These are phyloP conservation scores for Sarcophaga caerulescens DNA, from an alignment of 2,888 invertebrate species.

Conservation along the genomic window DNA sequence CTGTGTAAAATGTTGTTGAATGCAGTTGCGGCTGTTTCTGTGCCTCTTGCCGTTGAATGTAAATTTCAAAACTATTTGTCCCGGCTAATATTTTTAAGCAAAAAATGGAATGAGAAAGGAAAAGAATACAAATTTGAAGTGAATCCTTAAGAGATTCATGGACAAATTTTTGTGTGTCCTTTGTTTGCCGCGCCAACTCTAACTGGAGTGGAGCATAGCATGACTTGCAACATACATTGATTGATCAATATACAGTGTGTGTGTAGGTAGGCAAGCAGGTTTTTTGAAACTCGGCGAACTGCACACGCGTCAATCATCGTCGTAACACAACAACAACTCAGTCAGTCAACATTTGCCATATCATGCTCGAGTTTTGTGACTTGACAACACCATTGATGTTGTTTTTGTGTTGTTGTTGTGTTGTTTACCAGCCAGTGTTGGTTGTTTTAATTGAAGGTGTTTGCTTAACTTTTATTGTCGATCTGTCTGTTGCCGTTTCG, in stretches of 20 bases:
- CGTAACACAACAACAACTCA: slow-evolving; percentile 27
- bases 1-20: slow-evolving; percentile 51
- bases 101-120: too few species aligned
- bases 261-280: slow-evolving; percentile 25
- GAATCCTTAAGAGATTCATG: slow-evolving; percentile 49
- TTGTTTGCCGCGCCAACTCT: slow-evolving; percentile 7
- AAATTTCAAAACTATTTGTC: slow-evolving; percentile 6
- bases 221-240: slow-evolving; percentile 45
- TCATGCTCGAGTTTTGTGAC: slow-evolving; percentile 79
- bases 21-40: neutral
- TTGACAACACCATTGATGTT: slow-evolving; percentile 74
- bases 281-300: slow-evolving; percentile 43
- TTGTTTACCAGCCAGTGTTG: slow-evolving; percentile 24
- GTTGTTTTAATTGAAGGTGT: slow-evolving; percentile 29
- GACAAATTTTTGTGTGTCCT: slow-evolving; percentile 39
- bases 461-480: neutral
- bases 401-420: too few species aligned
- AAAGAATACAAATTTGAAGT: neutral
- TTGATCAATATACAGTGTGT: slow-evolving; percentile 32
- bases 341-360: slow-evolving; percentile 74
- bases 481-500: slow-evolving; percentile 24
- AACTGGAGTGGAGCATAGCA: neutral
- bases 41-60: slow-evolving; percentile 17
- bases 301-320: slow-evolving; percentile 71
- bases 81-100: neutral